phyloP scores from a whole-genome alignment of 1,140 invertebrate species.

The Diorhabda sublineata region DNA sequence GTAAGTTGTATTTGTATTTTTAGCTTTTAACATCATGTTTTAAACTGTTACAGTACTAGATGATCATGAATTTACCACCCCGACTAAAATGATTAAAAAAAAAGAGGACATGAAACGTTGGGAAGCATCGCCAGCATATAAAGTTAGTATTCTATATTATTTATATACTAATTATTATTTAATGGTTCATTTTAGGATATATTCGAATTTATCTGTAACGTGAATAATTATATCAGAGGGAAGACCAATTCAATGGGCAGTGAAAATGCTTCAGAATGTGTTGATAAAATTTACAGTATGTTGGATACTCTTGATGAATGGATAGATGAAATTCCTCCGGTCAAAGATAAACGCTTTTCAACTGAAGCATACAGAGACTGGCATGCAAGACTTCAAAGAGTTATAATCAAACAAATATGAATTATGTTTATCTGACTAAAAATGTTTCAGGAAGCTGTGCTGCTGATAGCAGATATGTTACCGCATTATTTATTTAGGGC shows the following conservation, averaged over 20 bases:
- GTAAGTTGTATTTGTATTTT: not conserved
- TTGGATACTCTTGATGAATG: conserved; percentile 70
- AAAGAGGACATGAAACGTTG: conserved; percentile 71
- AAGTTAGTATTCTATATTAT: conserved; percentile 49
- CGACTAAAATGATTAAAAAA: conserved; percentile 65
- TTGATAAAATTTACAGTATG: conserved; percentile 62
- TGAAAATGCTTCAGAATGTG: conserved; percentile 58
- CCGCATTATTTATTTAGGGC: conserved; percentile 65
- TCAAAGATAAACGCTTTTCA: conserved; percentile 76
- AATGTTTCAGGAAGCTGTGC: conserved; percentile 52
- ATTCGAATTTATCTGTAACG: conserved; percentile 76
- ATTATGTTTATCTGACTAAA: too few species aligned
- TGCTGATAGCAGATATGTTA: conserved; percentile 63
- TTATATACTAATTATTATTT: too few species aligned
- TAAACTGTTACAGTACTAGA: conserved; percentile 41
- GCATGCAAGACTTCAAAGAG: conserved; percentile 67
- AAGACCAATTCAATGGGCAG: conserved; percentile 60
- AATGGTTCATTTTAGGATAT: conserved; percentile 62
- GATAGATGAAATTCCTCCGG: conserved; percentile 81
- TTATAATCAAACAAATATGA: too few species aligned
- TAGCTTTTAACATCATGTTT: not conserved
- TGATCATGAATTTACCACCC: conserved; percentile 61
- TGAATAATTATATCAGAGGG: conserved; percentile 81
- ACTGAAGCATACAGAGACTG: conserved; percentile 90
- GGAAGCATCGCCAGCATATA: conserved; percentile 81